A percentile compares a stretch with the other conserved stretches of the same genome.
These are phyloP conservation scores for Danionella dracula DNA, from an alignment of 2,797 vertebrate species.

Conservation along the genomic window DNA sequence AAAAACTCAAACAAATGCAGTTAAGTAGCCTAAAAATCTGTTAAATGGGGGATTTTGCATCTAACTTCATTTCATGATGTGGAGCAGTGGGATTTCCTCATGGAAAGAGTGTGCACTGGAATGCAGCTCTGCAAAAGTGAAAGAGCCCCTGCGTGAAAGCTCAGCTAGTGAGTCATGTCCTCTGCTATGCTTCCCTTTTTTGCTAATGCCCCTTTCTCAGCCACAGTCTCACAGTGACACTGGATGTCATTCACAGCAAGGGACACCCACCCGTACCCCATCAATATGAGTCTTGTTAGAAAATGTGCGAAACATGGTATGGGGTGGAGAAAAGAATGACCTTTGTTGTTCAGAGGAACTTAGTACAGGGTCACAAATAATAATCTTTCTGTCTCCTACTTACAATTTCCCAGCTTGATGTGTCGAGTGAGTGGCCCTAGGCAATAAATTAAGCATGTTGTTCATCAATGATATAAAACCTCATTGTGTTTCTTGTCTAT, in stretches of 20 bases:
- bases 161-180: constrained; percentile 40
- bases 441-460: background rate
- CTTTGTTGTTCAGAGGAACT: constrained; percentile 19
- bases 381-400: constrained; percentile 24
- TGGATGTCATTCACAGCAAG: constrained; percentile 31
- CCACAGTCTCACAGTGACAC: constrained; percentile 24
- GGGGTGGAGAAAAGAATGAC: constrained; percentile 11
- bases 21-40: background rate
- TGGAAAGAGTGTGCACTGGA: constrained; percentile 62
- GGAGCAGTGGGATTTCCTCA: constrained; percentile 52
- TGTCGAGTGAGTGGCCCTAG: background rate
- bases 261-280: constrained; percentile 5
- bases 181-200: constrained; percentile 42
- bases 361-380: constrained; percentile 13
- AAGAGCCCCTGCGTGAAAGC: constrained; percentile 39
- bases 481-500: too few species aligned
- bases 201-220: constrained; percentile 40
- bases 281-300: constrained; percentile 31
- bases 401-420: constrained; percentile 10
- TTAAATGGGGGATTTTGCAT: too few species aligned
- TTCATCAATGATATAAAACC: background rate
- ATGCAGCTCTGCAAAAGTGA: constrained; percentile 52
- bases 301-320: constrained; percentile 8
- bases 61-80: constrained; percentile 21
- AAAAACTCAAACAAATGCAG: background rate